A percentile compares a stretch with the other conserved stretches of the same genome.
phyloP scores from a whole-genome alignment of 2,888 invertebrate species.

The Zele albiditarsus region DNA sequence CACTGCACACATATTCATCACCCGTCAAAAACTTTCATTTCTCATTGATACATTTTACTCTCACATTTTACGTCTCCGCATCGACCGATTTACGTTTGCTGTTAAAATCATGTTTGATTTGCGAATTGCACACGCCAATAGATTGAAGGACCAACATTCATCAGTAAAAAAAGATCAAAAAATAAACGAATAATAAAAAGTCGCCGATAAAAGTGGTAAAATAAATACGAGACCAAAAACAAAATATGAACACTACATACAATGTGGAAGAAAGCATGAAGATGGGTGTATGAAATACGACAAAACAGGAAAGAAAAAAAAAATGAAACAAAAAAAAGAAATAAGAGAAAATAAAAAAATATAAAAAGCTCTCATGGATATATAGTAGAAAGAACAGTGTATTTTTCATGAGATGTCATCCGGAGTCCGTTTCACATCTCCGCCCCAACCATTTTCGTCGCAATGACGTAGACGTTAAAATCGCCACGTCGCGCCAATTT shows the following conservation, averaged over 20 bases:
- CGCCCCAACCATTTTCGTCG: neutral
- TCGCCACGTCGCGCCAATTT: constrained; percentile 20
- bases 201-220: neutral
- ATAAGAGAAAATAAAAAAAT: neutral
- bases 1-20: too few species aligned
- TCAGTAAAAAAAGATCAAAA: neutral
- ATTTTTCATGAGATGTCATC: constrained; percentile 9
- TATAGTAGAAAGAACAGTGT: neutral
- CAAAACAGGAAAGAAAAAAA: neutral
- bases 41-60: neutral
- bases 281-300: neutral
- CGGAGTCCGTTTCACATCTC: constrained; percentile 14
- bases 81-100: constrained; percentile 9
- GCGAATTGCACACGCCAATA: neutral
- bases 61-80: constrained; percentile 11
- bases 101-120: constrained; percentile 23
- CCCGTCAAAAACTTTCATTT: neutral
- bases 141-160: neutral
- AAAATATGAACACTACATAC: neutral
- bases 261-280: neutral
- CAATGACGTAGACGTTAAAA: constrained; percentile 23
- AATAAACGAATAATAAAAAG: neutral
- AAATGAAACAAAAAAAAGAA: neutral
- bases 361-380: constrained; percentile 1
- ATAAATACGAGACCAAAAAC: neutral